A percentile compares a stretch with the other conserved stretches of the same genome.
phyloP scores from a whole-genome alignment of 1,140 invertebrate genomes.

The Drosophila jambulina region DNA sequence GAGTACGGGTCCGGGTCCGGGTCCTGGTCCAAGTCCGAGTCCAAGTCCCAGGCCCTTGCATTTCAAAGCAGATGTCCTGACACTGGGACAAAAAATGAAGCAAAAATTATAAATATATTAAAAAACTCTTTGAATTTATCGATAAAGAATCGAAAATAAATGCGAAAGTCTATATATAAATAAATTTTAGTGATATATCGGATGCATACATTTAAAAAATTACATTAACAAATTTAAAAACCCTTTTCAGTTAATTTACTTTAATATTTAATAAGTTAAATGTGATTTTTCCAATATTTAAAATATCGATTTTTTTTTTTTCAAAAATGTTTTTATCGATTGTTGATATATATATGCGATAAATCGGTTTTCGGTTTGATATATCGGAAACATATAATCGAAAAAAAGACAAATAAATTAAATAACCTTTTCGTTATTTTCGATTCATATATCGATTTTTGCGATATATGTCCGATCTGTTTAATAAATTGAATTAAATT shows the following conservation, averaged over 20 bases:
- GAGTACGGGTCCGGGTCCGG: not conserved
- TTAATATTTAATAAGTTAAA: too few relatives aligned
- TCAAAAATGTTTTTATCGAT: too few relatives aligned
- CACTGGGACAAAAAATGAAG: not conserved
- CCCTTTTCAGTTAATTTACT: too few relatives aligned
- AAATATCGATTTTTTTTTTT: too few relatives aligned
- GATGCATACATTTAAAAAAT: not conserved
- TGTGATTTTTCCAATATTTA: too few relatives aligned
- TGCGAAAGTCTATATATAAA: not conserved
- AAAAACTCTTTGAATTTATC: not conserved
- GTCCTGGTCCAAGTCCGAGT: not conserved
- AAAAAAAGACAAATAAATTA: not conserved
- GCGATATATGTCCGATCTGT: too few relatives aligned
- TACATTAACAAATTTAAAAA: not conserved
- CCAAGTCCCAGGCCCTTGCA: constrained; percentile 54
- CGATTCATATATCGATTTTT: too few relatives aligned
- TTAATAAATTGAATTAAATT: too few relatives aligned
- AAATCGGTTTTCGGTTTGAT: not conserved
- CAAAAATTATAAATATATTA: not conserved
- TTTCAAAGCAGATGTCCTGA: constrained; percentile 70
- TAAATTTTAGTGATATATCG: not conserved
- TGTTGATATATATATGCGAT: too few relatives aligned
- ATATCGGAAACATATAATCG: not conserved
- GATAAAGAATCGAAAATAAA: not conserved
- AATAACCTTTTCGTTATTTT: not conserved